phyloP scores from a whole-genome alignment of 2,888 invertebrate species.

The Hyposoter dolosus region DNA sequence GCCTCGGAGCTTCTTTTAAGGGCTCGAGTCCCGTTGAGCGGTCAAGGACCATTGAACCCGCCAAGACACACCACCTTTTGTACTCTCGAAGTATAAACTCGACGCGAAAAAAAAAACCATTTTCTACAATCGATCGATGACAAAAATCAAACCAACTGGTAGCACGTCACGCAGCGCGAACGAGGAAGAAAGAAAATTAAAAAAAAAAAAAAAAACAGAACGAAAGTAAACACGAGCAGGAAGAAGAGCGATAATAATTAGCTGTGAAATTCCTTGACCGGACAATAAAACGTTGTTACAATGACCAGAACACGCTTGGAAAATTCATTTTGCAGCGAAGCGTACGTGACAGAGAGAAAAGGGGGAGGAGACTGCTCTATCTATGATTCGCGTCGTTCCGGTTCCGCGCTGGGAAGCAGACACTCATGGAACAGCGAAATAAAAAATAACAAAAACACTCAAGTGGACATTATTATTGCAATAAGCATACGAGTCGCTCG shows the following conservation, averaged over 20 bases:
- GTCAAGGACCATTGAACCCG: neutral
- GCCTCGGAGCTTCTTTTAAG: conserved; percentile 6
- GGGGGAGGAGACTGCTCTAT: conserved; percentile 19
- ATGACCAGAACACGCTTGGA: conserved; percentile 53
- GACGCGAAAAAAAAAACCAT: neutral
- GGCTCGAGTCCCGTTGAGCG: neutral
- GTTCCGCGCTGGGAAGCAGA: conserved; percentile 62
- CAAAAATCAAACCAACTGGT: neutral
- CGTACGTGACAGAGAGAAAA: conserved; percentile 31
- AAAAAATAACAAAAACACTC: neutral
- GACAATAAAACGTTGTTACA: conserved; percentile 54
- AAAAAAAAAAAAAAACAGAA: conserved; percentile 13
- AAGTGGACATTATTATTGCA: neutral
- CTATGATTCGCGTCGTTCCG: conserved; percentile 56
- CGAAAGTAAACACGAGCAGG: conserved; percentile 44
- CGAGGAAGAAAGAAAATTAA: neutral
- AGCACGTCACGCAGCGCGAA: neutral
- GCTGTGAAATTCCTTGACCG: conserved; percentile 61
- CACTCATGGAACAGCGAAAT: conserved; percentile 34
- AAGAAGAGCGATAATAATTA: conserved; percentile 52
- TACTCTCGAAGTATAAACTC: neutral
- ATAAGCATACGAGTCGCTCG: neutral
- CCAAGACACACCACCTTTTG: no score
- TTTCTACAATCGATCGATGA: neutral
- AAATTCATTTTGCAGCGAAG: conserved; percentile 63